Evolutionary conservation across 2,113 vertebrate genomes (phyloP).

Genomic region (Corythoichthys intestinalis): DNA sequence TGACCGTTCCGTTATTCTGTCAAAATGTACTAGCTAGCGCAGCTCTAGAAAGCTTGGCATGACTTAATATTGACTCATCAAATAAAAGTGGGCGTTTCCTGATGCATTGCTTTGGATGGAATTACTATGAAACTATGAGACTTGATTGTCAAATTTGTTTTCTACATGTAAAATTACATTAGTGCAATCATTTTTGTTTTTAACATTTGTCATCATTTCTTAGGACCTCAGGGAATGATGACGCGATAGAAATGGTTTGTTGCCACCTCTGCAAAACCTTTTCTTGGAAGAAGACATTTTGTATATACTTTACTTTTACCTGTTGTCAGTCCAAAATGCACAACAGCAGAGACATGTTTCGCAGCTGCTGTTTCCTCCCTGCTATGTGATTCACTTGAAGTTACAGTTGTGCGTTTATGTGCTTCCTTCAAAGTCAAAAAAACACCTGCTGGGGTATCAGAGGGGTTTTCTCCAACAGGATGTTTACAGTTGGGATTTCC

Average conservation of each 20-base stretch:
- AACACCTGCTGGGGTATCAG: constrained; percentile 16
- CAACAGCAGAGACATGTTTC: neutral
- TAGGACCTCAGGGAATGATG: neutral
- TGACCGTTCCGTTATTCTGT: too few species aligned
- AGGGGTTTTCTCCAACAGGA: constrained; percentile 25
- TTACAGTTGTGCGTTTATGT: neutral
- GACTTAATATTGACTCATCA: too few species aligned
- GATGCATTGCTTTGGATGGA: too few species aligned
- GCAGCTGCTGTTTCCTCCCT: neutral
- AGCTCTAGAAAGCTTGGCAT: too few species aligned
- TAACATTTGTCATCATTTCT: too few species aligned
- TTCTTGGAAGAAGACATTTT: neutral
- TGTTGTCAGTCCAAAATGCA: neutral
- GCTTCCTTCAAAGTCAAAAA: neutral
- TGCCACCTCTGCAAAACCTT: neutral
- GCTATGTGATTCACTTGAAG: neutral
- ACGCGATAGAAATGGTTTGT: neutral
- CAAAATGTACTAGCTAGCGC: too few species aligned
- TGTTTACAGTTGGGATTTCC: constrained; percentile 32
- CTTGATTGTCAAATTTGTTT: too few species aligned
- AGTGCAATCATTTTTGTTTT: too few species aligned
- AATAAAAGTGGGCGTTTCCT: too few species aligned
- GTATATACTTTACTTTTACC: neutral
- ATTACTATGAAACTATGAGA: too few species aligned
- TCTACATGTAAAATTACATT: too few species aligned